Base-by-base conservation (phyloP, 1,140 invertebrate species). In the Apis laboriosa region DNA sequence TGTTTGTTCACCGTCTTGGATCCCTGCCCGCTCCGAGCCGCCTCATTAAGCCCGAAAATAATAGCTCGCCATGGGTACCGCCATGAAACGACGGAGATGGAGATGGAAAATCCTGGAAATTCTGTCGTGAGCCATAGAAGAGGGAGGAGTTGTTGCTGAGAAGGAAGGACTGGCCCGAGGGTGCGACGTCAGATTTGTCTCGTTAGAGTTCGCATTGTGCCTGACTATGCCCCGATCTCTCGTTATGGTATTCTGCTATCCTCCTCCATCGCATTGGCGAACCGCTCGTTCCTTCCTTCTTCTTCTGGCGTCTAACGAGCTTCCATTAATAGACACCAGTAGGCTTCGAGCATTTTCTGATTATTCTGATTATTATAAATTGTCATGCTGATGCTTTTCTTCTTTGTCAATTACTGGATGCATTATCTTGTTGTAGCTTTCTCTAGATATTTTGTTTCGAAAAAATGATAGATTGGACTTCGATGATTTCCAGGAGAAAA, bases 161-260 rank as follows among this genome's bases (percentile, higher is more conserved):
- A 76, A 67, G 66, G 64, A 67, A 75, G 43, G 83, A 82, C 86
- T 77, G 81, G 85, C 86, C 90, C 79, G 84, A 89, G 89, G 89
- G 89, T 90, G 89, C 91, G 90, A 92, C 92, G 91, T 93, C 92
- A 92, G 92, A 94, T 94, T 93, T 93, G 92, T 94, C 93, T 94
- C 93, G 92, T 94, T 94, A 94, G 91, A 93, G 93, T 91, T 92
- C 86, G 91, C 91, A 94, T 94, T 93, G 93, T 94, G 91, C 67
- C 77, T 92, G 87, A 90, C 90, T 89, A 88, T 81, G 84, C 87
- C 90, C 90, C 88, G 84, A 86, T 91, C 77, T 81, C 83, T 83
- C 83, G 81, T 84, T 84, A 81, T 79, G 80, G 49, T 43, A 61
- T 55, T 84, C 80, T 82, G 68, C 17, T 17, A 15, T 56, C 43